Conservation (phyloP, 2,113 vertebrate genomes). For the Microcebus lehilahytsara region DNA sequence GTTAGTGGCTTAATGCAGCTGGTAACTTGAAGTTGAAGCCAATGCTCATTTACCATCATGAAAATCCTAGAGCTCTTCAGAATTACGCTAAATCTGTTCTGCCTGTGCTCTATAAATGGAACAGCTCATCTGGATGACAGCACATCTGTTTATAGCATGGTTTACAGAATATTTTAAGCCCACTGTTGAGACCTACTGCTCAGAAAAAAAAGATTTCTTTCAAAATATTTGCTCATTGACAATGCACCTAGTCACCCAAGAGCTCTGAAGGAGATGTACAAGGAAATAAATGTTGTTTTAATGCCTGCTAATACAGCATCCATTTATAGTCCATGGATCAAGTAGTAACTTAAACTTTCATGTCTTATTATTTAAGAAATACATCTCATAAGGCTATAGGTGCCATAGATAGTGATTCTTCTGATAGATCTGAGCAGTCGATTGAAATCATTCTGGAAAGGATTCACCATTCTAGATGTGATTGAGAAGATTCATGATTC, state of each 20-base stretch:
- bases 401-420: too few relatives aligned
- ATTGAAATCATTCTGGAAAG: too few relatives aligned
- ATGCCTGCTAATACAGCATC: not conserved
- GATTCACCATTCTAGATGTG: too few relatives aligned
- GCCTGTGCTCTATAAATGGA: not conserved
- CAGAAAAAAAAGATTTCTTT: not conserved
- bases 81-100: too few relatives aligned
- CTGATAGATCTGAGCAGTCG: too few relatives aligned
- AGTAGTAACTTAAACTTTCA: not conserved
- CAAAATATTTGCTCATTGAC: not conserved
- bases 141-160: not conserved
- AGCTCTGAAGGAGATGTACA: not conserved
- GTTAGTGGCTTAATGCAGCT: not conserved
- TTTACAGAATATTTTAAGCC: not conserved
- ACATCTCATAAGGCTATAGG: too few relatives aligned
- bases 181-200: not conserved
- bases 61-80: too few relatives aligned
- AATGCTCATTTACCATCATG: too few relatives aligned
- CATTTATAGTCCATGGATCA: not conserved
- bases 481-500: too few relatives aligned
- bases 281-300: not conserved
- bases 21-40: not conserved
- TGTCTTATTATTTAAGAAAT: not conserved
- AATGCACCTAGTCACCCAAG: not conserved
- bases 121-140: not conserved